phyloP scores from a whole-genome alignment of 1,140 invertebrate species.

The Drosophila santomea region DNA sequence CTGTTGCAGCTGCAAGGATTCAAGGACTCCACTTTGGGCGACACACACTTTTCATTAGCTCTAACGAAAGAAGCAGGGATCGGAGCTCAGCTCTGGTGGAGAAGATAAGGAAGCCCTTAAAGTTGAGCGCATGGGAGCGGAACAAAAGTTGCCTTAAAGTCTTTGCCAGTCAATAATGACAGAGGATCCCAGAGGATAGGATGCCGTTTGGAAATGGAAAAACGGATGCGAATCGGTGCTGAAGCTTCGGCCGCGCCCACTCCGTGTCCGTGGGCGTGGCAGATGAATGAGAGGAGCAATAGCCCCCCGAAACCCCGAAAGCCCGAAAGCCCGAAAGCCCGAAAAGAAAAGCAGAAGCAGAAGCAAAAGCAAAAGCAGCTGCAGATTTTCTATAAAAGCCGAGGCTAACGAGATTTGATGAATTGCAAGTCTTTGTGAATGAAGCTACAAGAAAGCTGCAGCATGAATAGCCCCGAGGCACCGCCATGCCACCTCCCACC shows the following conservation, averaged over 20 bases:
- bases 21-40: constrained; percentile 6
- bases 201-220: constrained; percentile 11
- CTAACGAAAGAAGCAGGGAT: neutral
- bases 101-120: constrained; percentile 40
- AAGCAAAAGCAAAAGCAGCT: constrained; percentile 61
- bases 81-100: constrained; percentile 12
- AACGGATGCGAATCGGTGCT: constrained; percentile 2
- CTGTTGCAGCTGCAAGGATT: constrained; percentile 40
- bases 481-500: neutral
- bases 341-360: constrained; percentile 42
- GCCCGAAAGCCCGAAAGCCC: constrained; percentile 39
- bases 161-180: constrained; percentile 19
- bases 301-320: constrained; percentile 33
- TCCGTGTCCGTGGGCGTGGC: constrained; percentile 58
- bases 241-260: constrained; percentile 7
- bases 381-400: constrained; percentile 79
- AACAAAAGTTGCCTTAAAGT: constrained; percentile 49
- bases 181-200: neutral
- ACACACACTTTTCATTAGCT: constrained; percentile 44
- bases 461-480: constrained; percentile 54
- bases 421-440: constrained; percentile 80
- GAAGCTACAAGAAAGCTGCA: constrained; percentile 68
- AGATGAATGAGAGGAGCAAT: constrained; percentile 32
- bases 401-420: constrained; percentile 79
- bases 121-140: constrained; percentile 38